A percentile compares a stretch with the other conserved stretches of the same genome.
Conservation (phyloP, 2,888 invertebrate genomes). For the Torymus texanus region DNA sequence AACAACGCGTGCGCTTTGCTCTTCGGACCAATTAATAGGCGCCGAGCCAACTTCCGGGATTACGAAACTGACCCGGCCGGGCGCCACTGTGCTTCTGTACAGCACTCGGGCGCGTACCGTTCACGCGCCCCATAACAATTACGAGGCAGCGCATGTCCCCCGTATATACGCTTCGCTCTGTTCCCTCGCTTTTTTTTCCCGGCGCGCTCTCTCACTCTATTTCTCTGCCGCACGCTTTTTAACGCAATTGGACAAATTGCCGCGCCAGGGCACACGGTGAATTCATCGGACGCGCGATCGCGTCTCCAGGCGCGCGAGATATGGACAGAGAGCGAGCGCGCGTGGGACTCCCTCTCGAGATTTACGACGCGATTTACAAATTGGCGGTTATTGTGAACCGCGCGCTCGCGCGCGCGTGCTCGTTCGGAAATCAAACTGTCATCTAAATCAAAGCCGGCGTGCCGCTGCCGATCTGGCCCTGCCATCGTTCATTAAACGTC, state of each 20-base stretch:
- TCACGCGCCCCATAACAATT: slow-evolving; percentile 58
- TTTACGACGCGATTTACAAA: slow-evolving; percentile 75
- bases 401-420: slow-evolving; percentile 40
- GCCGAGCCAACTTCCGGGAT: slow-evolving; percentile 59
- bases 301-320: background rate
- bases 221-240: slow-evolving; percentile 18
- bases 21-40: slow-evolving; percentile 58
- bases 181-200: background rate
- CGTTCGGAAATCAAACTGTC: slow-evolving; percentile 73
- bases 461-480: slow-evolving; percentile 55
- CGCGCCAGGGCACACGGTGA: slow-evolving; percentile 2
- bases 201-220: background rate
- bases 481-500: slow-evolving; percentile 73
- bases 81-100: background rate
- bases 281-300: slow-evolving; percentile 26
- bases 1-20: slow-evolving; percentile 10
- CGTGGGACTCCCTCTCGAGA: slow-evolving; percentile 60
- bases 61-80: slow-evolving; percentile 44
- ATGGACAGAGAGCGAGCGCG: slow-evolving; percentile 15
- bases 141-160: slow-evolving; percentile 33
- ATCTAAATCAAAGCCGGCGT: slow-evolving; percentile 71
- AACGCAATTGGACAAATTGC: slow-evolving; percentile 52
- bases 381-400: slow-evolving; percentile 73
- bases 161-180: background rate
- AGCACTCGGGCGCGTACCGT: slow-evolving; percentile 48